Evolutionary conservation across 2,888 invertebrate species (phyloP), one percentile per base, ranked within the genome.

Genomic region (Drepana falcataria): DNA sequence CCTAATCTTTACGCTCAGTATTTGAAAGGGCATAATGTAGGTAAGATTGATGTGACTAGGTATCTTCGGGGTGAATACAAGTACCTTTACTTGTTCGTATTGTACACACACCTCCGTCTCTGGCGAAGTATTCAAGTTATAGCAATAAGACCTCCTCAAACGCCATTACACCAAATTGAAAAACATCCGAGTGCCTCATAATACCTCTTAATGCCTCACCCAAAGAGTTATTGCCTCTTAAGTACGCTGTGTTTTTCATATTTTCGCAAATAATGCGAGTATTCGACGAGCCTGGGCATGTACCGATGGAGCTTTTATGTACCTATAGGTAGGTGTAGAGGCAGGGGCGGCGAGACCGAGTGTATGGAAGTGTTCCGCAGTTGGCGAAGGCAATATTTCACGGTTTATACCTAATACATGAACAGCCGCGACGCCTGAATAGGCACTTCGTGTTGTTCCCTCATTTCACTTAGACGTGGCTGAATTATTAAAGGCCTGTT

Each of bases 131-230:
- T 70, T 64, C 60, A 66, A 61, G 62, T 63, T 66, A 70, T 67
- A 65, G 73, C 72, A 71, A 75, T 81, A 81, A 83, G 70, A 76
- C 65, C 72, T 71, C 68, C 64, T 64, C 76, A 76, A 72, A 77
- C 79, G 77, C 82, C 82, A 83, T 91, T 87, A 68, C 62, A 66
- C 69, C 76, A 90, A 90, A 91, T 90, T 90, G 89, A 89, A 90
- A 91, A 88, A 87, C 85, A 83, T 81, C 82, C 60, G 81, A 85
- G 81, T 81, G 79, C 68, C 77, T 82, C 84, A 83, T 86, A 87
- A 87, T 85, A 76, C 78, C 75, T 83, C 81, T 85, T 87, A 87
- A 88, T 87, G 83, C 80, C 70, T 80, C 76, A 72, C 81, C 68
- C 64, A 60, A 75, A 80, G 83, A 87, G 85, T 85, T 83, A 85